These are phyloP conservation scores for Premnoplex brunnescens DNA, from an alignment of 2,797 vertebrate genomes.

Conservation along the genomic window DNA sequence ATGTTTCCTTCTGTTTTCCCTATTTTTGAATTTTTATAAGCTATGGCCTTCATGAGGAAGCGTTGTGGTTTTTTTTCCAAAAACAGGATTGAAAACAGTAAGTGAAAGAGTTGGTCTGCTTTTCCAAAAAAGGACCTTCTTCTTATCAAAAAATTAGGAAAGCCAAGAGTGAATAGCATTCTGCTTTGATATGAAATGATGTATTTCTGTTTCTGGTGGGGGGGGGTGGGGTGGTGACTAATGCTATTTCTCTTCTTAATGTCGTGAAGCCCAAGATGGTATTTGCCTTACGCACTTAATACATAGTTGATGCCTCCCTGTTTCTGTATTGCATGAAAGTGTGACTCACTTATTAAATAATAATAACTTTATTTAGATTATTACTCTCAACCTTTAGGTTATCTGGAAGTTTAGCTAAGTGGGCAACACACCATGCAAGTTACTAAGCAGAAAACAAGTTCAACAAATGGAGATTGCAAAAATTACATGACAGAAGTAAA, in stretches of 20 bases:
- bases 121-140: not conserved
- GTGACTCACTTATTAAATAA: slow-evolving; percentile 17
- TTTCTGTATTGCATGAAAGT: not conserved
- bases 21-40: not conserved
- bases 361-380: not conserved
- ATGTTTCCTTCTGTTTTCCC: not conserved
- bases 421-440: not conserved
- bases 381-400: not conserved
- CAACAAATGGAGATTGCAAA: not conserved
- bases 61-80: not conserved
- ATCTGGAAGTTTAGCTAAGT: not conserved
- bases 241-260: not conserved
- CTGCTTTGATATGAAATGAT: not conserved
- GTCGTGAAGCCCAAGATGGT: not conserved
- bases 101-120: not conserved
- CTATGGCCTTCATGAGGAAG: not conserved
- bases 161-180: not conserved
- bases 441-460: not conserved
- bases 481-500: not conserved
- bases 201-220: not conserved
- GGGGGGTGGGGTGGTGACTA: not conserved
- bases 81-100: not conserved
- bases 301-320: not conserved
- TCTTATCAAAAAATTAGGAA: not conserved
- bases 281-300: slow-evolving; percentile 6